Evolutionary conservation across 2,797 vertebrate species (phyloP).

Genomic region (Neosilurus hyrtlii): DNA sequence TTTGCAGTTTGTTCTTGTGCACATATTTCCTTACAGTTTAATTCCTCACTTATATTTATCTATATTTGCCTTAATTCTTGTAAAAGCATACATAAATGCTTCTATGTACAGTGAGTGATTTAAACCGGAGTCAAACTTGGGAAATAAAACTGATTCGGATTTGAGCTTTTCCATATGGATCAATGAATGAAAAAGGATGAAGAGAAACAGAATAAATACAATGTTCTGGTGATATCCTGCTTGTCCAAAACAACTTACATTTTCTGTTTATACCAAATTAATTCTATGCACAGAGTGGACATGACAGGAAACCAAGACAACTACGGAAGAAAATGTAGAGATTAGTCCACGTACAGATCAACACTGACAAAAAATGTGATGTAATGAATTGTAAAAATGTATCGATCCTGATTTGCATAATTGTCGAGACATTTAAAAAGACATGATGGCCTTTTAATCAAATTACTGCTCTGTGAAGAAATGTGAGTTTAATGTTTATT

Average conservation of each 20-base stretch:
- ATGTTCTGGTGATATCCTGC: neutral
- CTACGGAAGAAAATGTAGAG: too few relatives aligned
- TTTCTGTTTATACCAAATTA: neutral
- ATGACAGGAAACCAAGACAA: too few relatives aligned
- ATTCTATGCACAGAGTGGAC: too few relatives aligned
- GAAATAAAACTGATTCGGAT: too few relatives aligned
- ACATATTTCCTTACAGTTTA: too few relatives aligned
- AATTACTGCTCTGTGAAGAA: neutral
- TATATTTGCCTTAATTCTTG: too few relatives aligned
- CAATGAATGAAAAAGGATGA: neutral
- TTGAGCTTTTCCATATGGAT: too few relatives aligned
- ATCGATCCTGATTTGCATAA: neutral
- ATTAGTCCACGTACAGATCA: neutral
- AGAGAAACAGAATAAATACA: neutral
- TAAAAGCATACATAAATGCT: too few relatives aligned
- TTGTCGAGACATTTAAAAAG: neutral
- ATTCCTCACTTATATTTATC: too few relatives aligned
- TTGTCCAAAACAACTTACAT: neutral
- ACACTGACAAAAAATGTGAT: neutral
- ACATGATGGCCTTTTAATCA: neutral
- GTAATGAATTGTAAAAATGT: neutral
- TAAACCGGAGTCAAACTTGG: too few relatives aligned
- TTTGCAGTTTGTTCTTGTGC: too few relatives aligned
- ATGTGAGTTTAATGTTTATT: neutral
- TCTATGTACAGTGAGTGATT: too few relatives aligned